Conservation (phyloP, 2,888 invertebrate species). For the Dryococelus australis region DNA sequence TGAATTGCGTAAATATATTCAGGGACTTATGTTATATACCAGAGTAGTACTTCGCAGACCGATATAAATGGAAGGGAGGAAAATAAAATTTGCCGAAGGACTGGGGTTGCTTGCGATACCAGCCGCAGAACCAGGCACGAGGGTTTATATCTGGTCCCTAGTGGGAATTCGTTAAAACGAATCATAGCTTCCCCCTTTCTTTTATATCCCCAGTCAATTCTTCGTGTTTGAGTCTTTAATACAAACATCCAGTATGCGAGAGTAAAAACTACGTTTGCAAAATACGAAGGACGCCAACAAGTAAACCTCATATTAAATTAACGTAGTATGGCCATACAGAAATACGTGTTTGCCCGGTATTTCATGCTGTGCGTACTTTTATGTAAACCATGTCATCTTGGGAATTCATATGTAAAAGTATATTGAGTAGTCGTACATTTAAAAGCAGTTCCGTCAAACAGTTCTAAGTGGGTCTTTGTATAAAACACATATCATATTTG, state of each 20-base stretch:
- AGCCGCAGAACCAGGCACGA: slow-evolving; percentile 34
- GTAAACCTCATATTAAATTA: too few relatives aligned
- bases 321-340: too few relatives aligned
- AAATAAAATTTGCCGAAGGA: background rate
- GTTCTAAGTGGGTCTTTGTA: too few relatives aligned
- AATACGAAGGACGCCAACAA: too few relatives aligned
- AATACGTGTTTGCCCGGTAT: too few relatives aligned
- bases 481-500: too few relatives aligned
- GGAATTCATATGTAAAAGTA: too few relatives aligned
- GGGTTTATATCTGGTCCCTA: slow-evolving; percentile 31
- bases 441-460: too few relatives aligned
- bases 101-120: slow-evolving; percentile 34
- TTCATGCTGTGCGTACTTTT: too few relatives aligned
- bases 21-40: background rate
- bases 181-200: slow-evolving; percentile 30
- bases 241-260: background rate
- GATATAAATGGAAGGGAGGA: background rate
- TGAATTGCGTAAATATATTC: background rate
- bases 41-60: background rate
- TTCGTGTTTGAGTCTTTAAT: background rate
- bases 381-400: too few relatives aligned
- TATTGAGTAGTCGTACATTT: too few relatives aligned
- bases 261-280: too few relatives aligned
- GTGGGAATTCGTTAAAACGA: slow-evolving; percentile 34
- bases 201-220: slow-evolving; percentile 12